phyloP scores from a whole-genome alignment of 2,797 vertebrate genomes.

The Ataeniobius toweri region DNA sequence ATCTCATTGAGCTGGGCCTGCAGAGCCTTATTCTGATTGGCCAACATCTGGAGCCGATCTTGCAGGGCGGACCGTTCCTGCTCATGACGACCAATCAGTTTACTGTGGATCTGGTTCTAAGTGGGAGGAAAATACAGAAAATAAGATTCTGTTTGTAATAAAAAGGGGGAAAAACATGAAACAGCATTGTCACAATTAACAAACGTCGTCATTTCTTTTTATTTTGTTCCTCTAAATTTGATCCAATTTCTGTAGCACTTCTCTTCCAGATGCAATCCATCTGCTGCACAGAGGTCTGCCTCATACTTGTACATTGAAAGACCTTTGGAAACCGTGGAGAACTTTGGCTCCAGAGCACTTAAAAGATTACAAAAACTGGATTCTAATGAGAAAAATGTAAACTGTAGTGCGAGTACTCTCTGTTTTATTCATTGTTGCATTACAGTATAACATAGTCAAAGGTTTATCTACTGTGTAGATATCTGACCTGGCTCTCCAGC shows the following conservation, averaged over 20 bases:
- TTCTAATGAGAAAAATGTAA: background rate
- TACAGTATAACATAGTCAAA: background rate
- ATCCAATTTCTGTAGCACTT: background rate
- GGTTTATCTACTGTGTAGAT: background rate
- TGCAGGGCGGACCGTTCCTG: constrained; percentile 88
- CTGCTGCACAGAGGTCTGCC: background rate
- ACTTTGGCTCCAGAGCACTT: background rate
- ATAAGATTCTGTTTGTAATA: background rate
- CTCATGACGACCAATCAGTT: constrained; percentile 87
- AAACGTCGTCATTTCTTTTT: background rate
- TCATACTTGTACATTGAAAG: background rate
- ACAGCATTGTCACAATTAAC: background rate
- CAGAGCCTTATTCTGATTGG: constrained; percentile 91
- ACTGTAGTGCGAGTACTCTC: no score
- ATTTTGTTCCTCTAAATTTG: background rate
- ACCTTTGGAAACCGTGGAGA: background rate
- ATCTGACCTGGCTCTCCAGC: constrained; percentile 91
- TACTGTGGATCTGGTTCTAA: constrained; percentile 91
- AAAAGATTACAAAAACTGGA: background rate
- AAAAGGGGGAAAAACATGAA: background rate
- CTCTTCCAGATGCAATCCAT: no score
- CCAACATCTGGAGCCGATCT: constrained; percentile 87
- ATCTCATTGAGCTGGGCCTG: constrained; percentile 91
- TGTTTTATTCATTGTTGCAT: background rate
- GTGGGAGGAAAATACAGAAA: constrained; percentile 14